Evolutionary conservation across 1,140 invertebrate genomes (phyloP).

Genomic region (Hirudo medicinalis): DNA sequence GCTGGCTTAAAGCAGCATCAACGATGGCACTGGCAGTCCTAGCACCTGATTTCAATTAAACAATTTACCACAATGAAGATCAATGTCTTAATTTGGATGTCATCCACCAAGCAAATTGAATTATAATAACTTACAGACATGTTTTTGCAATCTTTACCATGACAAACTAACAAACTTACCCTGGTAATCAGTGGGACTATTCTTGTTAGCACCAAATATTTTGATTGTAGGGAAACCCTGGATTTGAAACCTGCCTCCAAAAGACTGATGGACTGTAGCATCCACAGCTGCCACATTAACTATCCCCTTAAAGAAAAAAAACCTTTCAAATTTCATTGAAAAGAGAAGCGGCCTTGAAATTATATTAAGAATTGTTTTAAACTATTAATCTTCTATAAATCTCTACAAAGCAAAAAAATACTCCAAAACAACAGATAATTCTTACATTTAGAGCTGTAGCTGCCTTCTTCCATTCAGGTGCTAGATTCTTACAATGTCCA

Average conservation of each 20-base stretch:
- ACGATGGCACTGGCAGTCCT: slow-evolving; percentile 72
- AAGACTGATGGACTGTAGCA: slow-evolving; percentile 70
- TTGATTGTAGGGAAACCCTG: slow-evolving; percentile 91
- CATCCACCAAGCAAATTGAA: not conserved
- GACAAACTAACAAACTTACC: slow-evolving; percentile 38
- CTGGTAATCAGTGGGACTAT: slow-evolving; percentile 70
- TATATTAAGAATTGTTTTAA: not conserved
- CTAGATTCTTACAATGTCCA: slow-evolving; percentile 81
- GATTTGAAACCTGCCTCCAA: slow-evolving; percentile 67
- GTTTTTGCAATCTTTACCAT: not conserved
- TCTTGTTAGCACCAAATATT: slow-evolving; percentile 76
- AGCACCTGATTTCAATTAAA: slow-evolving; percentile 41
- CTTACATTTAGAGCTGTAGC: slow-evolving; percentile 78
- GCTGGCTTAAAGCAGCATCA: slow-evolving; percentile 62
- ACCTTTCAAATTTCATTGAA: not conserved
- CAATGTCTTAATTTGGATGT: not conserved
- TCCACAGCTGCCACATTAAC: slow-evolving; percentile 86
- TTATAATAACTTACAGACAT: not conserved
- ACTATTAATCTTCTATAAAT: not conserved
- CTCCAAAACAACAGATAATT: not conserved
- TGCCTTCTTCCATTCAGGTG: slow-evolving; percentile 85
- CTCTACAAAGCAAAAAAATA: not conserved
- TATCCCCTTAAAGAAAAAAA: slow-evolving; percentile 54
- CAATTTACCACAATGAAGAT: not conserved
- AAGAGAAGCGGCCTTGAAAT: slow-evolving; percentile 5